Evolutionary conservation across 2,888 invertebrate species (phyloP).

Genomic region (Torymus auratus): DNA sequence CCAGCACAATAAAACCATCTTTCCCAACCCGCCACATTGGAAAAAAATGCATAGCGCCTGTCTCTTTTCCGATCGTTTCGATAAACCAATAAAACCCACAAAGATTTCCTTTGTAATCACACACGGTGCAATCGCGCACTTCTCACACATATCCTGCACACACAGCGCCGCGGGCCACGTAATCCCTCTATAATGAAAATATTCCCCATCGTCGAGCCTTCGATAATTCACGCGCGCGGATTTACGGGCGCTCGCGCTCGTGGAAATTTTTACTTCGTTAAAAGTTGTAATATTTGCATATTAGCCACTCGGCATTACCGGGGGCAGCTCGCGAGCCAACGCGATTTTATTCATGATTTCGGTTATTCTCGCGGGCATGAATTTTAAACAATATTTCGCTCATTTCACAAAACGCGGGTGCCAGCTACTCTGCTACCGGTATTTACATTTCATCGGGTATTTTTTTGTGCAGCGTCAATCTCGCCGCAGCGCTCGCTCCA

Average conservation of each 20-base stretch:
- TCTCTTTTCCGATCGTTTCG: too few relatives aligned
- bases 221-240: slow-evolving; percentile 10
- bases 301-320: slow-evolving; percentile 37
- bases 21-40: too few relatives aligned
- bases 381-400: slow-evolving; percentile 37
- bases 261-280: slow-evolving; percentile 35
- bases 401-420: not conserved
- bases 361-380: slow-evolving; percentile 24
- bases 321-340: not conserved
- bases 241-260: not conserved
- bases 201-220: not conserved
- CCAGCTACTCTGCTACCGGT: not conserved
- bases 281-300: slow-evolving; percentile 44
- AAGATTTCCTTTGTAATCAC: too few relatives aligned
- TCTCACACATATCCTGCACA: too few relatives aligned
- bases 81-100: too few relatives aligned
- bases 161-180: not conserved
- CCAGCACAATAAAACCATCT: too few relatives aligned
- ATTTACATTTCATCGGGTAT: slow-evolving; percentile 40
- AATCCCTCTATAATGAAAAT: slow-evolving; percentile 37
- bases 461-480: slow-evolving; percentile 30
- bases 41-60: too few relatives aligned
- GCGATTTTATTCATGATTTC: slow-evolving; percentile 39
- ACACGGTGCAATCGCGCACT: too few relatives aligned
- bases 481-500: not conserved